Conservation (phyloP, 2,113 vertebrate species). For the Dascyllus trimaculatus region DNA sequence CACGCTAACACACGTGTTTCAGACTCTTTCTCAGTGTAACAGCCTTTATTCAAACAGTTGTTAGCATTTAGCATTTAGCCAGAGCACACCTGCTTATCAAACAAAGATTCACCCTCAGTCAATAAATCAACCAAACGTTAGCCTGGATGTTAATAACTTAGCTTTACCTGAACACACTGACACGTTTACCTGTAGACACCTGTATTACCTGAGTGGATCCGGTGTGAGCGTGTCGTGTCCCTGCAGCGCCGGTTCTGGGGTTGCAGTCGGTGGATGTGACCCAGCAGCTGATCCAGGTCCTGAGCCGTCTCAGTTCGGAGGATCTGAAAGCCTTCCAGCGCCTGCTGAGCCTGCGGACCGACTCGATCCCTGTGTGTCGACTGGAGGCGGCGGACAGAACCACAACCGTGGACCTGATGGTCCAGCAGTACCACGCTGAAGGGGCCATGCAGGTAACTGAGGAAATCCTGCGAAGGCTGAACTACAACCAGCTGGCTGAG, state of each 20-base stretch:
- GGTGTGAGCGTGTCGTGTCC: neutral
- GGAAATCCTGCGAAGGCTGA: constrained; percentile 21
- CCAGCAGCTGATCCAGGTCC: neutral
- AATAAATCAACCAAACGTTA: too few species aligned
- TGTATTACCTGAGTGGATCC: too few species aligned
- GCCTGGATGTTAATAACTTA: too few species aligned
- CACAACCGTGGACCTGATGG: constrained; percentile 34
- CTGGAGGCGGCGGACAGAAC: constrained; percentile 21
- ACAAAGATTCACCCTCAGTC: too few species aligned
- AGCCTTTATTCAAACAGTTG: too few species aligned
- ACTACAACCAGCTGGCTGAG: constrained; percentile 22
- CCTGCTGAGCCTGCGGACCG: neutral
- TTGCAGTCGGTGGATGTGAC: neutral
- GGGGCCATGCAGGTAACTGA: constrained; percentile 15
- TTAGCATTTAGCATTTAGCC: too few species aligned
- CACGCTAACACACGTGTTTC: too few species aligned
- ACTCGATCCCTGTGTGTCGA: neutral
- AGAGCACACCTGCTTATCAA: too few species aligned
- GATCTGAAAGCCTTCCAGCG: constrained; percentile 23
- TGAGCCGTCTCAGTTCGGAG: neutral
- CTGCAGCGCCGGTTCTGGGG: neutral
- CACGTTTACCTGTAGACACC: too few species aligned
- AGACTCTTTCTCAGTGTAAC: too few species aligned
- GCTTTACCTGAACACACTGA: too few species aligned
- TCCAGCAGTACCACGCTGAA: constrained; percentile 26